Evolutionary conservation across 2,797 vertebrate species (phyloP), one percentile per base, ranked within the genome.

Genomic region (Amblyraja radiata): DNA sequence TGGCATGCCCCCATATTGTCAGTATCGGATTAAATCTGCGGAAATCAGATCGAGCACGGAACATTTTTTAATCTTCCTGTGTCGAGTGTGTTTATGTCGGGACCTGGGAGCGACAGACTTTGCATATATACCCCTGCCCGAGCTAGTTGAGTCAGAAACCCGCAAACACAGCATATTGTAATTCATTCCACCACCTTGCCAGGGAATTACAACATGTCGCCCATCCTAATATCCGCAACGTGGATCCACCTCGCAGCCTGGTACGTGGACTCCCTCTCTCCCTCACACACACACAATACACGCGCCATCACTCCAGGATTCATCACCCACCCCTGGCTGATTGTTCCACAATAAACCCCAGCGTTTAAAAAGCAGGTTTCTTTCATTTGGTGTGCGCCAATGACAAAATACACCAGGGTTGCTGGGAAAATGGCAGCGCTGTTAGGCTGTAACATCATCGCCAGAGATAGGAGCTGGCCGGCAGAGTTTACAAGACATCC

Each of bases 151-250:
- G 16, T 71, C 63, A 32, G 58, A 68, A 58, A 63, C 0, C 13
- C 65, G 8, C 39, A 46, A 32, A 6, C 63, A 8, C 63, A 39
- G 32, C 28, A 90, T 21, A n/a, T 25, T 90, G 61, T 32, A 88
- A 68, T 16, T 14, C 16, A 0, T 23, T 63, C 65, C 6, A 23
- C 21, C 88, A 36, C 36, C 68, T 91, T 36, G 21, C 68, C 6
- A 36, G 73, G 68, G 46, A 73, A 91, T 91, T 91, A 32, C 88
- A 91, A 91, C 88, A 91, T 91, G 84, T 90, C 84, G 58, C 32
- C 68, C 68, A 46, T 73, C 88, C 32, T n/a, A 46, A 28, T n/a
- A 63, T 63, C 83, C 58, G 83, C 58, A 86, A 86, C 83, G 58
- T 86, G 83, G 58, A 25, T 54, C 58, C 54, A 84, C 32, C 32